Base-by-base conservation (phyloP, 2,113 vertebrate species). In the Corythornis madagascariensis region DNA sequence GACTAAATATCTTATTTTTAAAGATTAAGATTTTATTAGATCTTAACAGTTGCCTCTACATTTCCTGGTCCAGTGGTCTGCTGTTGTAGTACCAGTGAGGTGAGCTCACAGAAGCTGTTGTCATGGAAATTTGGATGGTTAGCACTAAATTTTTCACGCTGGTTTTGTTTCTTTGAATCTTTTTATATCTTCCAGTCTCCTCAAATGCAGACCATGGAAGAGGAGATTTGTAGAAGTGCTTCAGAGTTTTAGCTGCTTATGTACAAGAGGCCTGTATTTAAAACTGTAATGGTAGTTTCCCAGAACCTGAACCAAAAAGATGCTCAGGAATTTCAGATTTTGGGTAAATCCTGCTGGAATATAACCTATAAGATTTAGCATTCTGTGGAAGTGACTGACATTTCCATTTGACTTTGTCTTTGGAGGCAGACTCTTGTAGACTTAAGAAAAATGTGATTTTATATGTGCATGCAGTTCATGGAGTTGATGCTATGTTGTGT, bases 71-170 rank as follows among this genome's bases (percentile, higher is more conserved):
- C 13, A 0, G 53, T 88, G 80, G 35, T 82, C 70, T 88, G 57
- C 76, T 84, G 83, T 77, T 88, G 1, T 60, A 81, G 88, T 80
- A 86, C 35, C 57, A 55, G 3, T 66, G 77, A 94, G 73, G 70
- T 67, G 77, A 93, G 42, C 63, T 90, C 66, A 42, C 66, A 82
- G 77, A 83, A 90, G 55, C 59, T 0, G 31, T 86, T 90, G 92
- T 76, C 74, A 73, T 79, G 86, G 92, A 84, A 93, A 92, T 96
- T 72, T 92, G 74, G 66, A 73, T 92, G 66, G 50, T 45, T 93
- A 65, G 43, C 42, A 12, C 76, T 57, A 84, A 65, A 69, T 79
- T 28, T 92, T 96, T 91, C 63, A 38, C 86, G 77, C 63, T 90
- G 70, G 5, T 93, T 93, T 94, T 90, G 74, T 92, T 93, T 92